Conservation (phyloP, 2,888 invertebrate genomes). For the Diadegma fenestrale region DNA sequence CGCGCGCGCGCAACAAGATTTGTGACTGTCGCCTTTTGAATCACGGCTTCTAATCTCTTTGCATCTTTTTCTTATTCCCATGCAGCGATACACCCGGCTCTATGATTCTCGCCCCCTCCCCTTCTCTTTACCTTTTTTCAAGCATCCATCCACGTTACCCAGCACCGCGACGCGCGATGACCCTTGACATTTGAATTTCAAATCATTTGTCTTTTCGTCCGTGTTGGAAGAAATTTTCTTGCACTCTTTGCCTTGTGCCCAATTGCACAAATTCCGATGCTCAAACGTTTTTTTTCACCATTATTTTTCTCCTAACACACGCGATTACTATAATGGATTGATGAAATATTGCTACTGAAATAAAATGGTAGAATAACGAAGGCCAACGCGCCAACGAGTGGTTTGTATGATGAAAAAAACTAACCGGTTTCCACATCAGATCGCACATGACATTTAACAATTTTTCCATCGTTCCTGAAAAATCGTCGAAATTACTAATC, state of each 20-base stretch:
- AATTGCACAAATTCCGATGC: slow-evolving; percentile 27
- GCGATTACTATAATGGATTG: neutral
- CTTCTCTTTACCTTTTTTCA: too few relatives aligned
- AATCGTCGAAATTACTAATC: neutral
- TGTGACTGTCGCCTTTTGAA: slow-evolving; percentile 68
- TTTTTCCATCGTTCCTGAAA: neutral
- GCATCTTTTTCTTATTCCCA: slow-evolving; percentile 53
- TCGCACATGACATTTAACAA: slow-evolving; percentile 3
- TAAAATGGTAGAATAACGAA: neutral
- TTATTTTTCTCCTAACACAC: neutral
- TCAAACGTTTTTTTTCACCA: slow-evolving; percentile 2
- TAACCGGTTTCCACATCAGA: slow-evolving; percentile 10
- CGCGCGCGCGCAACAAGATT: slow-evolving; percentile 62
- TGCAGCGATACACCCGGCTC: neutral
- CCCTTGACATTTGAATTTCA: slow-evolving; percentile 64
- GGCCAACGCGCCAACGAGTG: neutral
- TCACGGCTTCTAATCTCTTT: slow-evolving; percentile 67
- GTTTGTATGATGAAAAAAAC: neutral
- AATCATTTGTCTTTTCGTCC: slow-evolving; percentile 63
- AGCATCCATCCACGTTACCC: slow-evolving; percentile 32
- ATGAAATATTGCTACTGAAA: slow-evolving; percentile 10
- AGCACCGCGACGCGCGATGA: slow-evolving; percentile 33
- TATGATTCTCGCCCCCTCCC: neutral
- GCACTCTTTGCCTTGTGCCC: slow-evolving; percentile 53
- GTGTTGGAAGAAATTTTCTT: slow-evolving; percentile 45